A percentile compares a stretch with the other conserved stretches of the same genome.
Evolutionary conservation across 2,797 vertebrate species (phyloP).

Genomic region (Micrastur ruficollis): DNA sequence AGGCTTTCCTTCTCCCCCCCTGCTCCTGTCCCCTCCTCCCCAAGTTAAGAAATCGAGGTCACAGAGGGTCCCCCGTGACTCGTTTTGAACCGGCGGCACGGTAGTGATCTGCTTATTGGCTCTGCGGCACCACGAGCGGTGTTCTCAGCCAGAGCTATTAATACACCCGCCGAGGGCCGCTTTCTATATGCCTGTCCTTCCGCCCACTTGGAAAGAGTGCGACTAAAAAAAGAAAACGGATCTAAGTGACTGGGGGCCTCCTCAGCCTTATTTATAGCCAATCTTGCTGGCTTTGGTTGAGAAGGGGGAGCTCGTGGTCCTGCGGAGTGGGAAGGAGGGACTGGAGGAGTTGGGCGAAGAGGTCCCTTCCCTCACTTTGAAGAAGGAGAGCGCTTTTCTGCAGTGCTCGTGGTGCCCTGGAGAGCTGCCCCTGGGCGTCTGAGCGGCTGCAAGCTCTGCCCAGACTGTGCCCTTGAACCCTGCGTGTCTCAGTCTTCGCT

Average conservation of each 20-base stretch:
- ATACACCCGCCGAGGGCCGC: slow-evolving; percentile 12
- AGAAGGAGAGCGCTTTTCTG: not conserved
- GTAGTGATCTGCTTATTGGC: slow-evolving; percentile 52
- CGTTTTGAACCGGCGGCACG: not conserved
- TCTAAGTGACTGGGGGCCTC: slow-evolving; percentile 38
- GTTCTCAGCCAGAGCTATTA: slow-evolving; percentile 32
- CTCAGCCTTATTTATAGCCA: slow-evolving; percentile 34
- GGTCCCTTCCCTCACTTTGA: not conserved
- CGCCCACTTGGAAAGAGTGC: slow-evolving; percentile 22
- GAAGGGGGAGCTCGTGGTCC: slow-evolving; percentile 9
- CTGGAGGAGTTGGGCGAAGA: not conserved
- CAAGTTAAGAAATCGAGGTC: slow-evolving; percentile 68
- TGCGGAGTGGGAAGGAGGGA: not conserved
- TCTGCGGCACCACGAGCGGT: not conserved
- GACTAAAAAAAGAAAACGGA: slow-evolving; percentile 47
- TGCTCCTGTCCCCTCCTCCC: not conserved
- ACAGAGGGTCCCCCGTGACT: slow-evolving; percentile 51
- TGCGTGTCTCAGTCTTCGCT: accelerated
- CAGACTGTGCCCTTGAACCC: accelerated
- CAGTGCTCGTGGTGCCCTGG: accelerated
- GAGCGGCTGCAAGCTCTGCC: not conserved
- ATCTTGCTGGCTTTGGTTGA: not conserved
- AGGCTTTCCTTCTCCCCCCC: not conserved
- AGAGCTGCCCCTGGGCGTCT: not conserved
- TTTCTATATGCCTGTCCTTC: slow-evolving; percentile 2